These are phyloP conservation scores for Microplitis manilae DNA, from an alignment of 2,888 invertebrate species.

Conservation along the genomic window DNA sequence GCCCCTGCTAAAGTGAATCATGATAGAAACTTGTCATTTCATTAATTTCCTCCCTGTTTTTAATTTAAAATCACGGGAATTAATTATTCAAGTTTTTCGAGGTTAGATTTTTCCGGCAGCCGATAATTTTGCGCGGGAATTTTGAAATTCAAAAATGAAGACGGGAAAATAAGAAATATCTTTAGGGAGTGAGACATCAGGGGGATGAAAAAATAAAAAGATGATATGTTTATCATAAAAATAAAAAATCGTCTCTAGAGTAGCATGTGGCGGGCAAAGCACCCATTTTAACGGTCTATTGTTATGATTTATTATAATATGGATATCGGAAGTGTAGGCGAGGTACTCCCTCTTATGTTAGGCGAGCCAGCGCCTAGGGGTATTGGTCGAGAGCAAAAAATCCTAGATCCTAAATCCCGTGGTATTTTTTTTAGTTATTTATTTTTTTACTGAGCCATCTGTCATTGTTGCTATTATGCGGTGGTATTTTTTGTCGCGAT, in stretches of 20 bases:
- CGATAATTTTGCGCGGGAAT: too few relatives aligned
- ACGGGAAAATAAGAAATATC: too few relatives aligned
- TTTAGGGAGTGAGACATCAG: too few relatives aligned
- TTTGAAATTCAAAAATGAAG: too few relatives aligned
- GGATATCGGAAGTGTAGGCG: slow-evolving; percentile 58
- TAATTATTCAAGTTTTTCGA: neutral
- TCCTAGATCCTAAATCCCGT: slow-evolving; percentile 48
- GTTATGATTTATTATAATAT: slow-evolving; percentile 62
- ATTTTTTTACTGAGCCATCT: slow-evolving; percentile 29
- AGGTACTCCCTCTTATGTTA: slow-evolving; percentile 39
- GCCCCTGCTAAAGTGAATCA: neutral
- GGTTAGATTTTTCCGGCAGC: too few relatives aligned
- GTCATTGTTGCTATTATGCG: slow-evolving; percentile 1
- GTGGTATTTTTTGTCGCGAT: slow-evolving; percentile 24
- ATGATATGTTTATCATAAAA: slow-evolving; percentile 54
- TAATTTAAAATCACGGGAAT: neutral
- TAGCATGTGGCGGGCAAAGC: slow-evolving; percentile 64
- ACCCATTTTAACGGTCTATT: slow-evolving; percentile 65
- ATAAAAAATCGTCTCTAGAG: slow-evolving; percentile 30
- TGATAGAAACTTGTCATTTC: slow-evolving; percentile 34
- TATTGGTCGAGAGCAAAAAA: slow-evolving; percentile 49
- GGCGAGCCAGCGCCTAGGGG: slow-evolving; percentile 56
- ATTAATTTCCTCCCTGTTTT: slow-evolving; percentile 20
- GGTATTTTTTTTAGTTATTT: slow-evolving; percentile 28
- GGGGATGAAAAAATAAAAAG: slow-evolving; percentile 44